phyloP scores from a whole-genome alignment of 2,797 vertebrate genomes.

The Phrynocephalus vlangalii region DNA sequence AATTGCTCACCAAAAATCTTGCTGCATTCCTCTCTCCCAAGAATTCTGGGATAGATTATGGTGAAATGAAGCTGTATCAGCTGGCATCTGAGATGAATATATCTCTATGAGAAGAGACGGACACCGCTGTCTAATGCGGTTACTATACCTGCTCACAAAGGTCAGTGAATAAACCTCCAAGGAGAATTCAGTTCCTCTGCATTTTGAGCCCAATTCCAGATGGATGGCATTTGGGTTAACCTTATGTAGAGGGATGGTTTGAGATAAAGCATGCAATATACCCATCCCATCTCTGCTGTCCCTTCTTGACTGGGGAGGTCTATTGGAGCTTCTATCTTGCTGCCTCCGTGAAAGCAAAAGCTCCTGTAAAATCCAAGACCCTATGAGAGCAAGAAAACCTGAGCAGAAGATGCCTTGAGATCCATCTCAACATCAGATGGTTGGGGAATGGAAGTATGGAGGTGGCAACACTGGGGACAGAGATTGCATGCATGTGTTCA shows the following conservation, averaged over 20 bases:
- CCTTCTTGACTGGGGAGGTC: neutral
- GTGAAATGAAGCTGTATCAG: neutral
- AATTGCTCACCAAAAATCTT: neutral
- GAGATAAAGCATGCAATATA: no score
- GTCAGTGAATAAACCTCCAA: neutral
- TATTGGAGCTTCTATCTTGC: neutral
- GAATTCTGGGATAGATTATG: neutral
- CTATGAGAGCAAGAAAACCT: neutral
- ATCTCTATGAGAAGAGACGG: neutral
- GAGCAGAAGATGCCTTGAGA: neutral
- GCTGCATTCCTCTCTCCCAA: neutral
- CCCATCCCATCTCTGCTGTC: no score
- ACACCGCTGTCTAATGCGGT: neutral
- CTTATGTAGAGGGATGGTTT: no score
- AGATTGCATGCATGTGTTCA: neutral
- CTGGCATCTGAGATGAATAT: neutral
- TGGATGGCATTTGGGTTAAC: neutral
- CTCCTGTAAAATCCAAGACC: neutral
- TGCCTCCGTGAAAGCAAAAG: neutral
- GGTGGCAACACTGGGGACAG: neutral
- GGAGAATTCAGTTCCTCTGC: no score
- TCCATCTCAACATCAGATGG: neutral
- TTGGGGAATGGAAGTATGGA: neutral
- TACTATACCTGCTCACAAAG: neutral
- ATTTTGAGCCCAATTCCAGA: neutral